Evolutionary conservation across 2,888 invertebrate genomes (phyloP), one percentile per base, ranked within the genome.

Genomic region (Clusia tigrina): DNA sequence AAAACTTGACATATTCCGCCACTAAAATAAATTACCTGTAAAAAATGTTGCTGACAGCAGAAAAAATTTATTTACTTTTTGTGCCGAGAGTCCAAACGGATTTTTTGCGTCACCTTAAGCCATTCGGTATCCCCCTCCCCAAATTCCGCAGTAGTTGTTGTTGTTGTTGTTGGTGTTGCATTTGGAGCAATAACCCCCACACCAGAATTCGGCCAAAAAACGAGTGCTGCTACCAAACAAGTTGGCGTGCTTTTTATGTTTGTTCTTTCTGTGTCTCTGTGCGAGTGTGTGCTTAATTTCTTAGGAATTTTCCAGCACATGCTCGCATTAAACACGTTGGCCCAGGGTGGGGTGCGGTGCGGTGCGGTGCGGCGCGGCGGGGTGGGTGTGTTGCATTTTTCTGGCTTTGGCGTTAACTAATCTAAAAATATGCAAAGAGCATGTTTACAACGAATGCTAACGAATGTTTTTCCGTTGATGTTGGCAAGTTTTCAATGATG

Each of bases 131-230:
- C 12, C 5, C 32, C 32, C 12, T 9, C 32, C 12, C 12, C 18
- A 32, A 32, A 26, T 22, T 53, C 22, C 23, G 24, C 17, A 17
- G n/a, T 54, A 24, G 25, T 54, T 54, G 2, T 54, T 2, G 25
- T 54, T 22, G 54, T 54, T 18, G 17, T 53, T 22, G 3, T 22
- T 20, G 53, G 17, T 54, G 54, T 54, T 51, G 54, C 25, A 54
- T 54, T 54, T 54, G 24, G 54, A 24, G 24, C 54, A 54, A 54
- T 54, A 54, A 54, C 54, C 54, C 24, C 24, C 22, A n/a, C 22
- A 23, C 10, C 54, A 32, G 32, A 5, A 32, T 32, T 32, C n/a
- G 17, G 22, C n/a, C 17, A 12, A 54, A 54, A 54, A n/a, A 54
- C n/a, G n/a, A n/a, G n/a, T n/a, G n/a, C n/a, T n/a, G n/a, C n/a